These are phyloP conservation scores for Aphidius ervi DNA, from an alignment of 1,140 invertebrate genomes.

Conservation along the genomic window DNA sequence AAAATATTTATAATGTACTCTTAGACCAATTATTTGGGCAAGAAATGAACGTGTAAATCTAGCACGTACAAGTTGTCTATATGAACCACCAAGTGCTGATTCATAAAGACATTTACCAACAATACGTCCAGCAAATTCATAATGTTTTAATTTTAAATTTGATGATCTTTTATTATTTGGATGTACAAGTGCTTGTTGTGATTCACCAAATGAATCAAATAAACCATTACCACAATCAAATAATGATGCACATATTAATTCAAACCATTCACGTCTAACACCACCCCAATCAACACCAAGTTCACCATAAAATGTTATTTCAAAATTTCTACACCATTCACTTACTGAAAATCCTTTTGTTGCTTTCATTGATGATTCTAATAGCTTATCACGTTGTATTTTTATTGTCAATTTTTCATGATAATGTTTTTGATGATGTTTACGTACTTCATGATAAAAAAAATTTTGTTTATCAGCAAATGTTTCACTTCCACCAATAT, in stretches of 20 bases:
- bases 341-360: slow-evolving; percentile 74
- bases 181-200: slow-evolving; percentile 81
- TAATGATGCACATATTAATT: slow-evolving; percentile 77
- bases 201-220: slow-evolving; percentile 82
- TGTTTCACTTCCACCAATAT: slow-evolving; percentile 91
- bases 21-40: slow-evolving; percentile 87
- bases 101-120: slow-evolving; percentile 94
- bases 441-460: slow-evolving; percentile 89
- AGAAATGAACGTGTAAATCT: slow-evolving; percentile 89
- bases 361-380: slow-evolving; percentile 77
- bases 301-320: slow-evolving; percentile 87
- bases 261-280: slow-evolving; percentile 89
- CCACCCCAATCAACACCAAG: slow-evolving; percentile 94
- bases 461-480: slow-evolving; percentile 95
- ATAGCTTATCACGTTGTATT: slow-evolving; percentile 73
- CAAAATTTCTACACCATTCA: slow-evolving; percentile 92
- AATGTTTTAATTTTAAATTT: slow-evolving; percentile 80
- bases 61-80: slow-evolving; percentile 84
- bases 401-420: slow-evolving; percentile 81
- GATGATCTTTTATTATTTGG: slow-evolving; percentile 74
- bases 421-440: slow-evolving; percentile 77
- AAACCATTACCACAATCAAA: slow-evolving; percentile 81
- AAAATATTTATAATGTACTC: slow-evolving; percentile 94
- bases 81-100: slow-evolving; percentile 80
- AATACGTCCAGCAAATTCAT: slow-evolving; percentile 89